Evolutionary conservation across 2,113 vertebrate species (phyloP).

Genomic region (Trogon surrucura): DNA sequence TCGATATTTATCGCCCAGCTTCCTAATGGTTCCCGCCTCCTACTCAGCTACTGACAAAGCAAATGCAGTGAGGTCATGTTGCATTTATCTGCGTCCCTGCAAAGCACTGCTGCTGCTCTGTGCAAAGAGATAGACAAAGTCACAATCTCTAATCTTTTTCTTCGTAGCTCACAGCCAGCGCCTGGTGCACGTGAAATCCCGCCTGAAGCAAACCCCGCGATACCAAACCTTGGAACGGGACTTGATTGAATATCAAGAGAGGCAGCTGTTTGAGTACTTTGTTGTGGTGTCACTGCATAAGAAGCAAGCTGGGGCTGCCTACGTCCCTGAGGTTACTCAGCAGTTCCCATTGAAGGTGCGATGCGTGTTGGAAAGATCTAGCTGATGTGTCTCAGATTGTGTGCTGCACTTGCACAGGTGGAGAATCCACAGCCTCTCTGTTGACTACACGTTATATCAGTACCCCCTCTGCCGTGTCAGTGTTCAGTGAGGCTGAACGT

Average conservation of each 20-base stretch:
- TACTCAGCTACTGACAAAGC: background rate
- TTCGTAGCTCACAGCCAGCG: constrained; percentile 90
- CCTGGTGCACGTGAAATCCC: constrained; percentile 91
- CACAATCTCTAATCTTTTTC: background rate
- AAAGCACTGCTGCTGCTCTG: background rate
- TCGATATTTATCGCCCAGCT: background rate
- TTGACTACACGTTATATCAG: fast-evolving
- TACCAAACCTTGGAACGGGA: constrained; percentile 88
- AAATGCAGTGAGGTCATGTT: background rate
- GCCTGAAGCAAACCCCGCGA: constrained; percentile 86
- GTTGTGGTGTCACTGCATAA: constrained; percentile 93
- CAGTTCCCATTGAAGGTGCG: constrained; percentile 94
- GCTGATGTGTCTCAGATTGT: fast-evolving
- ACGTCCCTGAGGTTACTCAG: constrained; percentile 93
- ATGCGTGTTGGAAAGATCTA: background rate
- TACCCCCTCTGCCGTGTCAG: background rate
- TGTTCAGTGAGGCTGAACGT: background rate
- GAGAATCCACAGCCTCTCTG: background rate
- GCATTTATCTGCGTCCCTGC: background rate
- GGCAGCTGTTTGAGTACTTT: constrained; percentile 95
- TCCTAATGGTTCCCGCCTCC: background rate
- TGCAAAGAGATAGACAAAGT: background rate
- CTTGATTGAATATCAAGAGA: constrained; percentile 87
- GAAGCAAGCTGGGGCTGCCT: constrained; percentile 89
- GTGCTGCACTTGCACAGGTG: background rate